Evolutionary conservation across 2,113 vertebrate species (phyloP), one percentile per base, ranked within the genome.

Genomic region (Rhinoderma darwinii): DNA sequence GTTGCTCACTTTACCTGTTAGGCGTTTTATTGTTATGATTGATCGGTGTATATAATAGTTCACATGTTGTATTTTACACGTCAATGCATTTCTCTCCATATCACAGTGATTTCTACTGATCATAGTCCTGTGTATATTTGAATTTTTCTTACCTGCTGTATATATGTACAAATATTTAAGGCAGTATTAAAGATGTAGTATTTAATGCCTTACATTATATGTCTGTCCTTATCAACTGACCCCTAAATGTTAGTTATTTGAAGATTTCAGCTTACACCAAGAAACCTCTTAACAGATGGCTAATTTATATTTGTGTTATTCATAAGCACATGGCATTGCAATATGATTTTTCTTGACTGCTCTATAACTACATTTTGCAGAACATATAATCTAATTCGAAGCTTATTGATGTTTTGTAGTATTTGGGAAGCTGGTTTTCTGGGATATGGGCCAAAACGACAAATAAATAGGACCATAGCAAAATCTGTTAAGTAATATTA

Each of bases 361-460:
- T 63, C 54, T 27, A 77, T 83, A 83, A 83, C 81, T 70, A 83
- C 81, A 70, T 83, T 72, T 83, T 83, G 63, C 81, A 70, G 81
- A 35, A 70, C 61, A 72, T 70, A 68, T 83, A 68, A 83, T 72
- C 61, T 70, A 85, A 63, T 85, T 85, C 73, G 20, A 75, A 63
- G 84, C 73, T 85, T 85, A 85, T 77, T 85, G 54, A 85, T 85
- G 84, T 77, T 85, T 85, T 77, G 51, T 77, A 85, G 73, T 50
- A 85, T 85, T 85, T 77, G 51, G 73, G 84, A 77, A 85, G 73
- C 54, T 63, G 84, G 37, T 66, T 72, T 77, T 63, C 84, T 85
- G 73, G 84, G 84, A 77, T 77, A 61, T 50, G 68, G 70, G 70
- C 83, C 83, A 84, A 74, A 76, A 74, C 6, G 56, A 59, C 83